A percentile compares a stretch with the other conserved stretches of the same genome.
Conservation (phyloP, 2,888 invertebrate genomes). For the Andrena marginata region DNA sequence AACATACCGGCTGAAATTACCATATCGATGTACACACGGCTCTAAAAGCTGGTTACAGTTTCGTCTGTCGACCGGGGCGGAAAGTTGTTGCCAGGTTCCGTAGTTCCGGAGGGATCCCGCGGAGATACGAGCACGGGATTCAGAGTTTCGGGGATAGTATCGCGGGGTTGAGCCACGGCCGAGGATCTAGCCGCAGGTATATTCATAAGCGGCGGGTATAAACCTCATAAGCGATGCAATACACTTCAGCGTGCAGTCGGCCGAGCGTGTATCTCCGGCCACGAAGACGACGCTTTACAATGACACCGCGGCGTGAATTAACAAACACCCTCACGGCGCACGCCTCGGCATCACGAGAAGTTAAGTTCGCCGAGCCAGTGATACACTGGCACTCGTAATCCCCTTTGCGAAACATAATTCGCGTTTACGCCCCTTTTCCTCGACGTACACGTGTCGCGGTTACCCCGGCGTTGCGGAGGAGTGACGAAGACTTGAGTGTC, state of each 20-base stretch:
- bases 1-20: neutral
- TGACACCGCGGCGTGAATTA: conserved; percentile 71
- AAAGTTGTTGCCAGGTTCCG: conserved; percentile 15
- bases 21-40: neutral
- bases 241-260: conserved; percentile 44
- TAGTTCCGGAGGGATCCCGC: conserved; percentile 18
- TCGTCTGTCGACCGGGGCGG: conserved; percentile 15
- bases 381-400: conserved; percentile 63
- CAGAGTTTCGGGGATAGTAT: conserved; percentile 30
- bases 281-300: conserved; percentile 71
- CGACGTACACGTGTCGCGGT: conserved; percentile 42
- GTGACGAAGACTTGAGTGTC: conserved; percentile 15
- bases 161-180: conserved; percentile 31
- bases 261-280: conserved; percentile 60
- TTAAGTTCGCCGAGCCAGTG: conserved; percentile 63
- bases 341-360: conserved; percentile 68
- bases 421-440: conserved; percentile 62
- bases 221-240: conserved; percentile 68
- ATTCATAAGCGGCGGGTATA: conserved; percentile 68
- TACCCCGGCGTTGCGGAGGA: conserved; percentile 27
- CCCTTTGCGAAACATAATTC: conserved; percentile 69
- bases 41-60: conserved; percentile 10
- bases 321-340: conserved; percentile 65
- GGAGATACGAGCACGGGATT: conserved; percentile 20
- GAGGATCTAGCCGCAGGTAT: conserved; percentile 50